These are phyloP conservation scores for Paracentrotus lividus DNA, from an alignment of 53 echinoderm and acorn worm genomes.

Conservation along the genomic window DNA sequence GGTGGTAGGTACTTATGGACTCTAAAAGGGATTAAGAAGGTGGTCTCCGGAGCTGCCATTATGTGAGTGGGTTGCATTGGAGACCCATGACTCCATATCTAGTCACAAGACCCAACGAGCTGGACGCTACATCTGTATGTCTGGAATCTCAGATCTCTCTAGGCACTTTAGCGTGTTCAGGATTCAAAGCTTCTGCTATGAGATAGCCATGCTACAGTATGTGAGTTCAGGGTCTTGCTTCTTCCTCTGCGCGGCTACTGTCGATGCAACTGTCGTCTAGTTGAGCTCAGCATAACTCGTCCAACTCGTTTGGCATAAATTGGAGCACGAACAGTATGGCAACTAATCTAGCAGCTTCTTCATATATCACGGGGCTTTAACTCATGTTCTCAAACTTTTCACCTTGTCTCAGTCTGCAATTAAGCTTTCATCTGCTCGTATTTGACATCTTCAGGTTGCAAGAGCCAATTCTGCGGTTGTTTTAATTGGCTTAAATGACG, in stretches of 20 bases:
- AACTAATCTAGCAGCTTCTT: slow-evolving; percentile 94
- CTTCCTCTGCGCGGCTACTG: slow-evolving; percentile 93
- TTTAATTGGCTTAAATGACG: slow-evolving; percentile 95
- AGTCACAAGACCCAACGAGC: slow-evolving; percentile 66
- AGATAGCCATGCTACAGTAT: slow-evolving; percentile 97
- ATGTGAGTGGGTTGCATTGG: slow-evolving; percentile 42
- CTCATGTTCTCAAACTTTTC: slow-evolving; percentile 89
- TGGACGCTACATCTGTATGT: slow-evolving; percentile 81
- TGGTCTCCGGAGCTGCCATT: slow-evolving; percentile 1
- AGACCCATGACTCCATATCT: slow-evolving; percentile 74
- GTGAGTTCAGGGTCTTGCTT: slow-evolving; percentile 98
- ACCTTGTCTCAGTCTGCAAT: slow-evolving; percentile 93
- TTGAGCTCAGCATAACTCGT: slow-evolving; percentile 97
- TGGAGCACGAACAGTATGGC: slow-evolving; percentile 92
- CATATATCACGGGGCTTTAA: slow-evolving; percentile 94
- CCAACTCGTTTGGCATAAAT: slow-evolving; percentile 97
- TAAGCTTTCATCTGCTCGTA: slow-evolving; percentile 90
- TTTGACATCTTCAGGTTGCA: slow-evolving; percentile 96
- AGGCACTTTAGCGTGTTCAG: slow-evolving; percentile 89
- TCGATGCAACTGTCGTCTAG: slow-evolving; percentile 95
- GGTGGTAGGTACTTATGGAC: slow-evolving; percentile 53
- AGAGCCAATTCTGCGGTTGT: slow-evolving; percentile 97
- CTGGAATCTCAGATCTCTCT: slow-evolving; percentile 92
- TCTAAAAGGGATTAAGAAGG: slow-evolving; percentile 18
- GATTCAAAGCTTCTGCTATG: too few species aligned